Percentiles rank a stretch among this genome's conserved stretches.
Conservation (phyloP, 2,113 vertebrate species). For the Lonchura striata region DNA sequence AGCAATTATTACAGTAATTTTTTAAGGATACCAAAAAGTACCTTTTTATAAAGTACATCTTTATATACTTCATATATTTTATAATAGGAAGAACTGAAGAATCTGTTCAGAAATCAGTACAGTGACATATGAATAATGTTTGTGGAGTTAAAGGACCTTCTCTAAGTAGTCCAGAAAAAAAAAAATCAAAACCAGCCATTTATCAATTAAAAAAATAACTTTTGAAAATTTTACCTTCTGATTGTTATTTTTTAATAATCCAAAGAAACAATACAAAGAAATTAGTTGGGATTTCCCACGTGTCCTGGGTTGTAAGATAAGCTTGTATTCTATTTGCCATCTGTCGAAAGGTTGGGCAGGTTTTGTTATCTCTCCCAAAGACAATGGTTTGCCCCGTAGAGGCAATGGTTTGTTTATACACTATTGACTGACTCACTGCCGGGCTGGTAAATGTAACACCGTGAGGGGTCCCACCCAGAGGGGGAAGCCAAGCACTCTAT, state of each 20-base stretch:
- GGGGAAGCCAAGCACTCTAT: too few relatives aligned
- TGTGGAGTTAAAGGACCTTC: not conserved
- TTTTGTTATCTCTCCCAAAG: too few relatives aligned
- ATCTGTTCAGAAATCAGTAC: not conserved
- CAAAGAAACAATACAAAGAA: not conserved
- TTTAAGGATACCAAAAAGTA: not conserved
- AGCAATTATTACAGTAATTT: not conserved
- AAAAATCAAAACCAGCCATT: not conserved
- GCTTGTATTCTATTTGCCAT: too few relatives aligned
- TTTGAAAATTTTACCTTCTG: not conserved
- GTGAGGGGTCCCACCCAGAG: too few relatives aligned
- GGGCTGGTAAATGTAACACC: too few relatives aligned
- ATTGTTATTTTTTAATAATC: not conserved
- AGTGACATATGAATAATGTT: not conserved
- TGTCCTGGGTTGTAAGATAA: too few relatives aligned
- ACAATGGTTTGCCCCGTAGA: too few relatives aligned
- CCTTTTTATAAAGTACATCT: not conserved
- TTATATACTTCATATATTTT: not conserved
- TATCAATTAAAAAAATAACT: not conserved
- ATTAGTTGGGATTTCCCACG: not conserved
- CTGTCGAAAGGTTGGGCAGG: too few relatives aligned
- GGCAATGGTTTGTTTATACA: too few relatives aligned
- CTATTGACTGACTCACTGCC: too few relatives aligned
- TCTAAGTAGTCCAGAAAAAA: not conserved
- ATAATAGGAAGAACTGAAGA: not conserved